Base-by-base conservation (phyloP, 1,140 invertebrate genomes). In the Heliconius himera region DNA sequence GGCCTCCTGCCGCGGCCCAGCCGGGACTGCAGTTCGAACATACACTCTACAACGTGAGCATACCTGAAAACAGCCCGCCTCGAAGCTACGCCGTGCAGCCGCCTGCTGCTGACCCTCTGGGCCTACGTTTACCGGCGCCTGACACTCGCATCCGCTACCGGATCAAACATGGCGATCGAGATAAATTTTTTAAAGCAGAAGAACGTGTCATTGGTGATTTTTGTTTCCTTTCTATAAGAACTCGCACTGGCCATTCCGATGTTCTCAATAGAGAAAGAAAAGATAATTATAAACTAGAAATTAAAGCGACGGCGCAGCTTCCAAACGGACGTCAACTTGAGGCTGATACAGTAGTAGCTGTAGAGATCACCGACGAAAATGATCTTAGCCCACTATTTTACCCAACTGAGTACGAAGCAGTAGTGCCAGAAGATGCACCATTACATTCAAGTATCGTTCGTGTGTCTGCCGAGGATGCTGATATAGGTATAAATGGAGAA, bases 171-270 rank as follows among this genome's bases (percentile, higher is more conserved):
- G 98, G 98, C 38, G 98, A 99, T 92, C 96, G 96, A 38, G 97
- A 98, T 78, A 97, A 98, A 88, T 97, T 99, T 89, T 99, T 99
- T 95, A 99, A 98, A 90, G 98, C 98, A 0, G 98, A 99, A 90
- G 97, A 98, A 75, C 95, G 96, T 20, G 93, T 96, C 41, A 97
- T 99, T 16, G 98, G 98, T 29, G 98, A 99, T 94, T 99, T 99
- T 95, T 98, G 97, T 93, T 99, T 99, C 91, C 95, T 99, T 33
- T 95, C 97, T 46, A 96, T 99, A 77, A 95, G 98, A 83, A 99
- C 98, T 79, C 96, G 97, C 87, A 98, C 98, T 38, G 97, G 97
- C 70, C 97, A 98, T 89, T 95, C 97, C 38, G 97, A 97, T 82
- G 97, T 98, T 75, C 94, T 99, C 51, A 99, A 99, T 94, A 96